Evolutionary conservation across 2,888 invertebrate species (phyloP), one percentile per base, ranked within the genome.

Genomic region (Sialis fuliginosa): DNA sequence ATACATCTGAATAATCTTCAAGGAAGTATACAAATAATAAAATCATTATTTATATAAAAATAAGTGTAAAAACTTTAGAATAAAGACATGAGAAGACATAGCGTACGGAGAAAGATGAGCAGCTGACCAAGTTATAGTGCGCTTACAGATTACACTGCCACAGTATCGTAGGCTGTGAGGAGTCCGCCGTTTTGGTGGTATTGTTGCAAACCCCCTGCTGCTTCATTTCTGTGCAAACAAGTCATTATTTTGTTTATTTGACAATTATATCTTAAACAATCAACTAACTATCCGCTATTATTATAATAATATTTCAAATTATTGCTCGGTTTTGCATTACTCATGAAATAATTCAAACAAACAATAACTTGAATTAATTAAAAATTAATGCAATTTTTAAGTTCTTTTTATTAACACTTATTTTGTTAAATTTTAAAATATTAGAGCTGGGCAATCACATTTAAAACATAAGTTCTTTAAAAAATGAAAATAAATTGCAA

Each of bases 161-260:
- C 85, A 85, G 89, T 89, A 88, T 90, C 88, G 87, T 89, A 89
- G 85, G 90, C 84, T 87, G 89, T 86, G 87, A 88, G 82, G 87
- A 88, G 82, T 84, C 88, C 87, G 74, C 80, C 75, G 77, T 78
- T 81, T 79, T 83, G 79, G 68, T 69, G 69, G 67, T 71, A 69
- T 60, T 65, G 76, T 77, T 81, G 78, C 55, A 80, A 77, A 78
- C 80, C 74, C 73, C 77, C 77, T 76, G 85, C 77, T 76, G 85
- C 83, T 87, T 90, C 89, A 84, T 89, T 88, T 88, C 90, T 90
- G 71, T 54, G 71, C 65, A 57, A 56, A 54, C 42, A 51, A 48
- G 52, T n/a, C 22, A 22, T 22, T 22, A 22, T 22, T 22, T 22
- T 22, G 22, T 22, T 22, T 22, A 22, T 22, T 22, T 22, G 4